phyloP scores from a whole-genome alignment of 2,113 vertebrate species.

The Otocyon megalotis region DNA sequence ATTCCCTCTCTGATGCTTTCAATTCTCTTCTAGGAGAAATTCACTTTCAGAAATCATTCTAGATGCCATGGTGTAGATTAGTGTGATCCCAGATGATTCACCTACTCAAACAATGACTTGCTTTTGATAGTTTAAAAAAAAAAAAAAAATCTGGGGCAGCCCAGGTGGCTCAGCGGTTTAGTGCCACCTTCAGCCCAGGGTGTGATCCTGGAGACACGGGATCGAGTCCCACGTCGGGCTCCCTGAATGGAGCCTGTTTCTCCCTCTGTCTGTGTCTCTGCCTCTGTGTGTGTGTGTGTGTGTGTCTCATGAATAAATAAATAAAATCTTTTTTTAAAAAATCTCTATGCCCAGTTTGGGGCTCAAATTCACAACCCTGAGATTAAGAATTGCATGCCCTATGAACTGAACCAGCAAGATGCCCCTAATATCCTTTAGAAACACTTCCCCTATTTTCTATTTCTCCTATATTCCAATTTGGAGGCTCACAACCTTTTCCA shows the following conservation, averaged over 20 bases:
- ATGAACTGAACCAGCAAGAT: neutral
- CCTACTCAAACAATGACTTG: neutral
- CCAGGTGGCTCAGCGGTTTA: too few species aligned
- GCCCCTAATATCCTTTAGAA: neutral
- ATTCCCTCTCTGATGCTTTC: neutral
- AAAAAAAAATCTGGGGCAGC: too few species aligned
- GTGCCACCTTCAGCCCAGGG: too few species aligned
- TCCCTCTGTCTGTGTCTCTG: too few species aligned
- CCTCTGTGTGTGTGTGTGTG: too few species aligned
- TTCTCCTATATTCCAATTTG: neutral
- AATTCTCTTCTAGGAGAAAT: neutral
- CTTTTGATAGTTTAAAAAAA: neutral
- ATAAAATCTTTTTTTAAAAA: too few species aligned
- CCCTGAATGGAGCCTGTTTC: too few species aligned
- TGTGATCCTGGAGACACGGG: too few species aligned
- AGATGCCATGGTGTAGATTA: neutral
- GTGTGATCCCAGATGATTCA: neutral
- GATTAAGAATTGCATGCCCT: too few species aligned
- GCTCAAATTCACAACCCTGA: neutral
- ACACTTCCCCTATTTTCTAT: neutral
- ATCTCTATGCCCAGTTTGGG: neutral
- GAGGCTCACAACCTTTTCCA: neutral
- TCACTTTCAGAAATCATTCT: neutral
- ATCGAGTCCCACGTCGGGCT: too few species aligned
- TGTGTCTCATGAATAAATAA: too few species aligned